Percentiles rank a stretch among this genome's conserved stretches.
phyloP scores from a whole-genome alignment of 2,888 invertebrate genomes.

The Ferdinandea cuprea region DNA sequence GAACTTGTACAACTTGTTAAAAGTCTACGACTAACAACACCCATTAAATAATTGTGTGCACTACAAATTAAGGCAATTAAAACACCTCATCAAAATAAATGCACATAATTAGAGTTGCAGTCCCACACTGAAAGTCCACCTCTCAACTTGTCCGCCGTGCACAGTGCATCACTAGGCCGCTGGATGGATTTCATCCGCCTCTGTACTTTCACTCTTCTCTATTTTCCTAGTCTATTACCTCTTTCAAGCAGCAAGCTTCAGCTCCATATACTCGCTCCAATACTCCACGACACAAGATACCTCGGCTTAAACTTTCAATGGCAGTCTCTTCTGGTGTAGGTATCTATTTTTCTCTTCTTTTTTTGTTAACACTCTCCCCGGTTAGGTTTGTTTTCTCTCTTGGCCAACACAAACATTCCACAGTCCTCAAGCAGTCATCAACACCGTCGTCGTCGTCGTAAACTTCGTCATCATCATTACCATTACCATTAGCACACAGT shows the following conservation, averaged over 20 bases:
- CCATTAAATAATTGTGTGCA: too few relatives aligned
- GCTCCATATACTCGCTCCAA: too few relatives aligned
- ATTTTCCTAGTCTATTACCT: not conserved
- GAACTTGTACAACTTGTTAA: too few relatives aligned
- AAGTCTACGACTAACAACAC: too few relatives aligned
- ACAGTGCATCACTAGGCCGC: not conserved
- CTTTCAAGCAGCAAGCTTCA: not conserved
- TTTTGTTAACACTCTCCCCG: constrained; percentile 9
- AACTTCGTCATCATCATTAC: constrained; percentile 25
- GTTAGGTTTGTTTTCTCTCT: constrained; percentile 27
- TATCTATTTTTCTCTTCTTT: constrained; percentile 7
- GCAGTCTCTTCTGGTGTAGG: constrained; percentile 2
- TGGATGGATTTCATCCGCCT: constrained; percentile 11
- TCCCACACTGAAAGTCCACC: not conserved
- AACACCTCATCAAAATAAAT: too few relatives aligned
- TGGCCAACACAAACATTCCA: constrained; percentile 2
- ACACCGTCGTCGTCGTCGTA: constrained; percentile 12
- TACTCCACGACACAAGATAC: not conserved
- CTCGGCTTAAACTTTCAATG: constrained; percentile 1
- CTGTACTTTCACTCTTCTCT: constrained; percentile 32
- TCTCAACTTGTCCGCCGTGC: not conserved
- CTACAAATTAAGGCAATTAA: too few relatives aligned
- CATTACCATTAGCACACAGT: constrained; percentile 24
- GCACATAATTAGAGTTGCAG: too few relatives aligned
- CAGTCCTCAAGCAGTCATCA: constrained; percentile 26